Percentiles rank a stretch among this genome's conserved stretches.
These are phyloP conservation scores for Macheiramphus alcinus DNA, from an alignment of 2,113 vertebrate species.

Conservation along the genomic window DNA sequence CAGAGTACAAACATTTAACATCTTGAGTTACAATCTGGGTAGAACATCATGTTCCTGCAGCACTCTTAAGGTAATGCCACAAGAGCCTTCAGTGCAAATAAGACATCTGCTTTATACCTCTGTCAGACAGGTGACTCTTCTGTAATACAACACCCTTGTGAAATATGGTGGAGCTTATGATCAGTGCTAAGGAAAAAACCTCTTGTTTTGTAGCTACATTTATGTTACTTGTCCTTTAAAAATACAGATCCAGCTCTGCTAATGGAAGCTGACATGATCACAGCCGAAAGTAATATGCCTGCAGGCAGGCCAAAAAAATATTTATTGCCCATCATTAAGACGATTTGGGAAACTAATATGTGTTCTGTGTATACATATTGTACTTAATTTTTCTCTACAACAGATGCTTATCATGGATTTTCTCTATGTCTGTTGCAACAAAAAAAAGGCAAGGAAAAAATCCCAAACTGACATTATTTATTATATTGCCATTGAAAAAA, in stretches of 20 bases:
- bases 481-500: conserved; percentile 53
- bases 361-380: conserved; percentile 17
- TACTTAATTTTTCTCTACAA: conserved; percentile 10
- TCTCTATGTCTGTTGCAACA: background rate
- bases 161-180: background rate
- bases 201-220: background rate
- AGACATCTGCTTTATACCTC: conserved; percentile 6
- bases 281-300: background rate
- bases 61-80: background rate
- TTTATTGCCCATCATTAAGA: conserved; percentile 44
- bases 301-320: conserved; percentile 2
- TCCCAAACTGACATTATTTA: conserved; percentile 50
- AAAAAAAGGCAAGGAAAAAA: background rate
- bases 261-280: background rate
- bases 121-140: background rate
- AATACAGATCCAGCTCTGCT: background rate
- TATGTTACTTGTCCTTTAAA: background rate
- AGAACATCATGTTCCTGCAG: background rate
- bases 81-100: background rate
- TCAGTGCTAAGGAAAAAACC: background rate
- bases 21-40: background rate
- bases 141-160: background rate
- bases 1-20: background rate
- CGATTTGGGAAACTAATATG: conserved; percentile 4
- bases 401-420: conserved; percentile 42